Base-by-base conservation (phyloP, 2,888 invertebrate species). In the Mylabris sibirica region DNA sequence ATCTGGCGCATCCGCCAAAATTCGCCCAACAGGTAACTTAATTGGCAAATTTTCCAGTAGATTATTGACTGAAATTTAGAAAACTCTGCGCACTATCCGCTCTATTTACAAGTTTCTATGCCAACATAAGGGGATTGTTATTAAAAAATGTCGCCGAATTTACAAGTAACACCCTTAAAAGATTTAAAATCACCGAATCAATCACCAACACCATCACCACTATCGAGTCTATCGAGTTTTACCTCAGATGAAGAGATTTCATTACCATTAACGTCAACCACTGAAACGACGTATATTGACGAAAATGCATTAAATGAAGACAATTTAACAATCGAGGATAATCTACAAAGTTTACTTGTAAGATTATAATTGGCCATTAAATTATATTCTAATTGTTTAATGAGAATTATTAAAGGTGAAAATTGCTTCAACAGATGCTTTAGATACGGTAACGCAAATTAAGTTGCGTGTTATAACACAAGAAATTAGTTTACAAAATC, bases 391-490 rank as follows among this genome's bases (percentile, higher is more conserved):
- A 60, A 11, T 22, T 22, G 11, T 12, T 49, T 65, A 35, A 65
- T 60, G 57, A 35, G n/a, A 38, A 63, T 64, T 20, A 20, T 77
- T 77, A 24, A 59, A 87, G 87, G 80, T 84, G 34, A 84, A 84
- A 61, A 84, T 86, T 3, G 84, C 86, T 0, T 85, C 85, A 6
- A 85, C 84, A 12, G 83, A 84, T 49, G 84, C 87, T 71, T 79
- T 88, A 66, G 81, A 84, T n/a, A 83, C 83, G 66, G 84, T 87
- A n/a, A 88, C 89, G 2, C 87, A 89, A 71, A 87, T 91, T 0
- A 89, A 89, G 74, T 83, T 92, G 9, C 87, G 89, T 5, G 90
- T 92, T 6, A 88, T 92, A 11, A 89, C 92, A 0, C 88, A 89
- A 68, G 87, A 89, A 66, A 86, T 91, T 6, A 90, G 91, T 22